Percentiles rank a stretch among this genome's conserved stretches.
phyloP scores from a whole-genome alignment of 2,888 invertebrate species.

The Cephus pulcher region DNA sequence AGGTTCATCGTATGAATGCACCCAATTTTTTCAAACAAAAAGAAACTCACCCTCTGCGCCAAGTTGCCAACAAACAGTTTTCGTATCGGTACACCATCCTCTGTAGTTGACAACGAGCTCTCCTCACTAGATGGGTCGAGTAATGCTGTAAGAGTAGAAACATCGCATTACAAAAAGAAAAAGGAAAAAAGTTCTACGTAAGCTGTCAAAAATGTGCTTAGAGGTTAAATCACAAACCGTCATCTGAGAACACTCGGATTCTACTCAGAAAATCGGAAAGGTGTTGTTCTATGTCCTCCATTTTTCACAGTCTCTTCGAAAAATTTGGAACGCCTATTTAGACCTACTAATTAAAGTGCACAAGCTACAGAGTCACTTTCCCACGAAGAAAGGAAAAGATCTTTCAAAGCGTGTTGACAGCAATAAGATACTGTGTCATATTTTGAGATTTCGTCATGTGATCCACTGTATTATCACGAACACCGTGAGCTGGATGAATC shows the following conservation, averaged over 20 bases:
- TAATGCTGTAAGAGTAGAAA: not conserved
- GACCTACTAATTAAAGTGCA: not conserved
- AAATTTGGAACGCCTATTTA: not conserved
- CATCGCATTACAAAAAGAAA: not conserved
- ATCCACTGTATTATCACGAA: not conserved
- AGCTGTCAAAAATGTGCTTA: not conserved
- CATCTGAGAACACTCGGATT: conserved; percentile 20
- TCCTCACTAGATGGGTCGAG: conserved; percentile 11
- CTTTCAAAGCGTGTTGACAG: not conserved
- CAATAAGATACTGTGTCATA: not conserved
- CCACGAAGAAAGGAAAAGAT: not conserved
- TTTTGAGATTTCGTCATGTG: not conserved
- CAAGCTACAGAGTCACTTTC: not conserved
- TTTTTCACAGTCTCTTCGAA: conserved; percentile 5
- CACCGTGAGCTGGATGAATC: not conserved
- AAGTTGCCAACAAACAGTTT: conserved; percentile 72
- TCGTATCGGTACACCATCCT: conserved; percentile 72
- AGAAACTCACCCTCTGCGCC: conserved; percentile 68
- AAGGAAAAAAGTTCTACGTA: not conserved
- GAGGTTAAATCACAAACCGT: conserved; percentile 22
- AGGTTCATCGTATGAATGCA: not conserved
- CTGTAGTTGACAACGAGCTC: conserved; percentile 58
- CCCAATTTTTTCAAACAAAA: not conserved
- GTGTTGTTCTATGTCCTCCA: conserved; percentile 27
- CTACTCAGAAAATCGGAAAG: conserved; percentile 25